A percentile compares a stretch with the other conserved stretches of the same genome.
Evolutionary conservation across 2,113 vertebrate species (phyloP).

Genomic region (Callionymus lyra): DNA sequence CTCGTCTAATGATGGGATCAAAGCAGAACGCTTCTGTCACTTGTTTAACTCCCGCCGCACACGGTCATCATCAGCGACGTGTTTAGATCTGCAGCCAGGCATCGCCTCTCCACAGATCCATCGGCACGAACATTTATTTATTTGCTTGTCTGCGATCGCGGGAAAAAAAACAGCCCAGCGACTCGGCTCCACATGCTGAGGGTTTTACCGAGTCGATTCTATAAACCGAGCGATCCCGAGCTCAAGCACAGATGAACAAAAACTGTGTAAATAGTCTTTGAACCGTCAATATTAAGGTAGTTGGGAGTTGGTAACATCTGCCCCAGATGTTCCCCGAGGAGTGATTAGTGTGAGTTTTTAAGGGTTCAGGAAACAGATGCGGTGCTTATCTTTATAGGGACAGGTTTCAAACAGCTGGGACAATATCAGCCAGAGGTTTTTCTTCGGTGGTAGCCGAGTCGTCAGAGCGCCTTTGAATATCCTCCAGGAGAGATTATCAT

Average conservation of each 20-base stretch:
- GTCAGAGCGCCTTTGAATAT: conserved; percentile 23
- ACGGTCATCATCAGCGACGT: conserved; percentile 44
- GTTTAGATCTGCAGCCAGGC: conserved; percentile 41
- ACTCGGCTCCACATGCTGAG: conserved; percentile 54
- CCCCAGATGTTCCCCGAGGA: conserved; percentile 16
- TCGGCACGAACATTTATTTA: conserved; percentile 49
- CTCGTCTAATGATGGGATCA: too few relatives aligned
- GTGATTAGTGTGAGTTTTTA: conserved; percentile 39
- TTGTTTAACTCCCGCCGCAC: conserved; percentile 41
- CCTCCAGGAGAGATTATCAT: conserved; percentile 31
- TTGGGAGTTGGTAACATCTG: conserved; percentile 43
- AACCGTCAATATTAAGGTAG: conserved; percentile 40
- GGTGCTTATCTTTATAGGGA: conserved; percentile 30
- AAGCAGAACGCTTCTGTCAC: conserved; percentile 48
- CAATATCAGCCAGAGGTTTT: too few relatives aligned
- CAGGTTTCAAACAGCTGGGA: conserved; percentile 35
- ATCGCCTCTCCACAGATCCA: conserved; percentile 25
- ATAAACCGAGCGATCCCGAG: conserved; percentile 44
- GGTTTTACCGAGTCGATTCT: conserved; percentile 25
- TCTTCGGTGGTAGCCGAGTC: background rate
- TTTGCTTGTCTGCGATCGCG: conserved; percentile 48
- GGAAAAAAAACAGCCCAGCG: conserved; percentile 43
- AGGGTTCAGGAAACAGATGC: conserved; percentile 34
- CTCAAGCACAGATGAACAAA: conserved; percentile 58
- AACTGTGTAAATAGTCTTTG: conserved; percentile 55